phyloP scores from a whole-genome alignment of 2,888 invertebrate genomes.

The Microdon myrmicae region DNA sequence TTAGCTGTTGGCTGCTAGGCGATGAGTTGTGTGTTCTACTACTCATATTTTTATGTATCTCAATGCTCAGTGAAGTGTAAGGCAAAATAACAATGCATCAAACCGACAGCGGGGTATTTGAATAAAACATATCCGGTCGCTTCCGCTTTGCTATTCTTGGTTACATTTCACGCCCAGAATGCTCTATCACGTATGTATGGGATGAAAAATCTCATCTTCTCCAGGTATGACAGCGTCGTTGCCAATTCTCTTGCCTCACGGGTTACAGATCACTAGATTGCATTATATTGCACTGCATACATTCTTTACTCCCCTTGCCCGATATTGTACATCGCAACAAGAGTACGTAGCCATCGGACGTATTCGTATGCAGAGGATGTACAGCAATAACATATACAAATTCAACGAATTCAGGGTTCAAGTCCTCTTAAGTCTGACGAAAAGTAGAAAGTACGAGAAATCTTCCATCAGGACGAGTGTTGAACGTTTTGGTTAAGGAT shows the following conservation, averaged over 20 bases:
- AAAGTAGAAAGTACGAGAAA: constrained; percentile 10
- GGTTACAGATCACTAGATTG: too few species aligned
- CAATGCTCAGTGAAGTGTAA: constrained; percentile 25
- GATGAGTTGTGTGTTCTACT: constrained; percentile 2
- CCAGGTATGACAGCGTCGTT: constrained; percentile 28
- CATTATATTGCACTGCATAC: too few species aligned
- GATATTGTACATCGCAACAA: too few species aligned
- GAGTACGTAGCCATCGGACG: constrained; percentile 17
- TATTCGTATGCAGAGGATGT: constrained; percentile 36
- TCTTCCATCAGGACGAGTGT: constrained; percentile 12
- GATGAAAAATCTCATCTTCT: constrained; percentile 47
- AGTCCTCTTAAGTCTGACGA: constrained; percentile 23
- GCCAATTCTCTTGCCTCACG: not conserved
- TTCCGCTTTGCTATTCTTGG: constrained; percentile 38
- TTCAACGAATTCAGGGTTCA: constrained; percentile 11
- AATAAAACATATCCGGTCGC: constrained; percentile 51
- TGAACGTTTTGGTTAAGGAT: constrained; percentile 12
- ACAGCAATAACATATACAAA: constrained; percentile 30
- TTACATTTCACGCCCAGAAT: constrained; percentile 40
- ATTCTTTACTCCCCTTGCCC: too few species aligned
- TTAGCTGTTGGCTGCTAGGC: too few species aligned
- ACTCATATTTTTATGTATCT: too few species aligned
- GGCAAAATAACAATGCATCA: constrained; percentile 46
- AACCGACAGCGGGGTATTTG: constrained; percentile 46
- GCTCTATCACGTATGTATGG: constrained; percentile 28